Evolutionary conservation across 2,113 vertebrate species (phyloP).

Genomic region (Pangasianodon hypophthalmus): DNA sequence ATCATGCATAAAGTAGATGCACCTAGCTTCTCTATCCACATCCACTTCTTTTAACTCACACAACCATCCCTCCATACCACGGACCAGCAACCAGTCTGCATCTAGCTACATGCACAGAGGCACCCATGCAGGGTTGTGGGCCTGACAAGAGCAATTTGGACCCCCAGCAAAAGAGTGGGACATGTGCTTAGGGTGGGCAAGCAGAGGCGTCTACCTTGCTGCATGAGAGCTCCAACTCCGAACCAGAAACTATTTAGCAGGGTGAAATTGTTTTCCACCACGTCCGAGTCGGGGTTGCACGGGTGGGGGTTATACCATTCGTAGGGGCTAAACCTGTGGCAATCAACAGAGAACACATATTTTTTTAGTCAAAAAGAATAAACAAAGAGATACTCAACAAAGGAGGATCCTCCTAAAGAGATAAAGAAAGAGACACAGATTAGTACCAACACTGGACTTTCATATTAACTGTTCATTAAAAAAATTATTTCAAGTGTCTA

Average conservation of each 20-base stretch:
- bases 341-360: slow-evolving; percentile 82
- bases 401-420: slow-evolving; percentile 65
- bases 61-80: slow-evolving; percentile 40
- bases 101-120: slow-evolving; percentile 96
- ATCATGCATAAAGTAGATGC: slow-evolving; percentile 62
- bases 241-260: slow-evolving; percentile 99
- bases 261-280: slow-evolving; percentile 99
- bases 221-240: slow-evolving; percentile 99
- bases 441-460: slow-evolving; percentile 48
- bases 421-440: slow-evolving; percentile 64
- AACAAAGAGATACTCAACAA: slow-evolving; percentile 27
- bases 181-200: slow-evolving; percentile 83
- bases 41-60: slow-evolving; percentile 42
- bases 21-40: slow-evolving; percentile 46
- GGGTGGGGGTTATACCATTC: slow-evolving; percentile 99
- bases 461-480: neutral
- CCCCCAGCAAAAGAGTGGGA: slow-evolving; percentile 98
- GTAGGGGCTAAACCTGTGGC: slow-evolving; percentile 99
- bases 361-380: slow-evolving; percentile 41
- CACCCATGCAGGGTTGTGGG: slow-evolving; percentile 89
- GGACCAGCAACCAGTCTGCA: slow-evolving; percentile 63
- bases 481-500: neutral
- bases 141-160: slow-evolving; percentile 76
- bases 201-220: slow-evolving; percentile 99
- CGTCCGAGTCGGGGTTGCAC: slow-evolving; percentile 98